Evolutionary conservation across 2,888 invertebrate species (phyloP), one percentile per base, ranked within the genome.

Genomic region (Lasioglossum vierecki): DNA sequence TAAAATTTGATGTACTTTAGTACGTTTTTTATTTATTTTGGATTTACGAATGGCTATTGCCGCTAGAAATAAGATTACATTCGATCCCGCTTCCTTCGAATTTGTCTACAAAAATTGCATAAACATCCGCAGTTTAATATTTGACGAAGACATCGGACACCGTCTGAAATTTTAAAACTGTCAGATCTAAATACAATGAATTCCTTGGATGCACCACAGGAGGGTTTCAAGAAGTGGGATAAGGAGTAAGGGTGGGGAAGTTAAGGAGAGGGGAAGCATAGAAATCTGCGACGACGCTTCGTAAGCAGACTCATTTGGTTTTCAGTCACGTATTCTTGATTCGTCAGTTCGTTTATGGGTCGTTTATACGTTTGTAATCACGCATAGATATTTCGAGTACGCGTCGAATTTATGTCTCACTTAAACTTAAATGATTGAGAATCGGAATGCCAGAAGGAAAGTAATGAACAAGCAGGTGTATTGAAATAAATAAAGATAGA

Each of bases 281-380:
- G 83, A 86, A 82, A 86, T 83, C 80, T 44, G 82, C 82, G 80
- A 87, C 82, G 82, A 85, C 86, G 88, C 83, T 72, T 74, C 46
- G 74, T 57, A 83, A 76, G 77, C 79, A 46, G 63, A 22, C 75
- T 85, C 89, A 89, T 89, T 89, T 88, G 82, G 71, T 88, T 88
- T 88, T 82, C 79, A 86, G 88, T 88, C 88, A 88, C 88, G 88
- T 88, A 79, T 82, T 70, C 76, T 79, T 73, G 80, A 87, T 84
- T 81, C 83, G 71, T 79, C 76, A 66, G 70, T 86, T 60, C 66
- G 80, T 82, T 78, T 80, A 79, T 71, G 77, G 77, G 70, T 76
- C 79, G 78, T 60, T 88, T 71, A 39, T 76, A 49, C 82, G 46
- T 60, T 76, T 57, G 57, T 75, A 74, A 74, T 70, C 73, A 46